Evolutionary conservation across 2,888 invertebrate species (phyloP), one percentile per base, ranked within the genome.

Genomic region (Lissocephala sabroskyi): DNA sequence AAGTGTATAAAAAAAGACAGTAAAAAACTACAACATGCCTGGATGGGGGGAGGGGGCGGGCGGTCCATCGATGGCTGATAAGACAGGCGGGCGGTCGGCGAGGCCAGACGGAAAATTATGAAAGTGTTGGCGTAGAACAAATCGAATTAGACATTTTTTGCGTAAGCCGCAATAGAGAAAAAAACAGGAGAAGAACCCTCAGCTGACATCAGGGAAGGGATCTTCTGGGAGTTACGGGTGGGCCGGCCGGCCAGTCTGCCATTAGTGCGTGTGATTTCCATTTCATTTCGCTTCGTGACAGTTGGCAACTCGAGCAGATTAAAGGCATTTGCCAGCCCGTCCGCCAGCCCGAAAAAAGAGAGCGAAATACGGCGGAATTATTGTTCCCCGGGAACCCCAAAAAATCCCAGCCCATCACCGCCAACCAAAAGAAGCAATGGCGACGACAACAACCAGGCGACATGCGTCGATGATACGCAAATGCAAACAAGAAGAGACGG

Each of bases 51-150:
- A 29, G 52, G 41, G 23, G 3, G 23, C 3, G 23, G 23, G 23
- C 7, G 55, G 66, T 55, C 44, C 41, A 52, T 46, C 60, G 67
- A 70, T 70, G 65, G 45, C 75, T 68, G 68, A 70, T 70, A 70
- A 78, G 78, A 64, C 81, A 78, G 65, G 47, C 48, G 48, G 48
- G 51, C 54, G 51, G 55, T 36, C 18, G 45, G 16, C 40, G 47
- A 41, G 32, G 33, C 26, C 1, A 32, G 9, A 11, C 35, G 14
- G 28, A 68, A 68, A 79, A 81, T 80, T 78, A 82, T 76, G 74
- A 80, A 81, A 82, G 82, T 82, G 83, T 83, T 82, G 83, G 80
- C 73, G 81, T 77, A 81, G 82, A 83, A 82, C 79, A 68, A 82
- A 82, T 82, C 76, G 81, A 83, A 82, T 82, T 81, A 81, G 82